Base-by-base conservation (phyloP, 2,888 invertebrate genomes). In the Drosophila demipolita region DNA sequence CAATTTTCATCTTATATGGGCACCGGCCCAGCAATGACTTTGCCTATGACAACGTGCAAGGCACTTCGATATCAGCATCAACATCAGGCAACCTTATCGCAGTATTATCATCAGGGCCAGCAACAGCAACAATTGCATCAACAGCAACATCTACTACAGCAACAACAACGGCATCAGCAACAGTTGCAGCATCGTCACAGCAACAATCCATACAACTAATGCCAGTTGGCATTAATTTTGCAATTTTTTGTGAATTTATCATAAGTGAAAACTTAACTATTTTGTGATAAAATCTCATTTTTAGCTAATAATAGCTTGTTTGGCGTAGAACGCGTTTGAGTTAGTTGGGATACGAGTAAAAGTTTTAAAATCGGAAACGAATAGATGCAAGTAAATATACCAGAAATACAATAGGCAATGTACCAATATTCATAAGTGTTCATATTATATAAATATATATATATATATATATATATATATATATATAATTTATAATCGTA, bases 261-360 rank as follows among this genome's bases (percentile, higher is more conserved):
- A 7, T 2, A 4, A 15, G 9, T 45, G 1, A 12, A 20, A 45
- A 4, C 7, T 15, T 7, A 45, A 45, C 20, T 8, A 8, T 45
- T 45, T 7, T 23, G 20, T 20, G 45, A 29, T 29, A 29, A 29
- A 29, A 29, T 29, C 29, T 29, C 29, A 29, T 29, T 29, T 29
- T 29, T 29, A 29, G 29, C 29, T 6, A 29, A 29, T 29, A 6
- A 29, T 29, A 7, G 1, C 42, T 6, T 20, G 45, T 48, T 17
- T 50, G 80, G 82, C 82, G 80, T 82, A 82, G 76, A 82, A 80
- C 82, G 82, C 82, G 82, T 32, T 61, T 68, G 45, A 50, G 12
- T 53, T 66, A 64, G n/a, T 45, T 45, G 15, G 15, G 20, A 7
- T 45, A 45, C 20, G 20, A 20, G 15, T 20, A 20, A 8, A 45